Percentiles rank a stretch among this genome's conserved stretches.
Evolutionary conservation across 2,113 vertebrate species (phyloP).

Genomic region (Oreotrochilus melanogaster): DNA sequence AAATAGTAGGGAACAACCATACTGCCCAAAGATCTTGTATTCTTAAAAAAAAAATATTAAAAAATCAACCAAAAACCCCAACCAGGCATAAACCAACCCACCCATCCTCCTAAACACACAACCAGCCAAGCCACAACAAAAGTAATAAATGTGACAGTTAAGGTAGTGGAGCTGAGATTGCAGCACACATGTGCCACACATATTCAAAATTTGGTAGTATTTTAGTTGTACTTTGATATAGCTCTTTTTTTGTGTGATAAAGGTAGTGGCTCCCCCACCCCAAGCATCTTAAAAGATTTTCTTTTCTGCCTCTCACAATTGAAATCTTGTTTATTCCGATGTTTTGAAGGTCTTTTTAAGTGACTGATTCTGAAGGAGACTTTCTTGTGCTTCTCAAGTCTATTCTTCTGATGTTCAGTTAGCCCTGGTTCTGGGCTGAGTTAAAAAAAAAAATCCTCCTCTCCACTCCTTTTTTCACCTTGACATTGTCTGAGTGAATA

Average conservation of each 20-base stretch:
- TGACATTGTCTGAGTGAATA: background rate
- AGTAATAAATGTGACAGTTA: background rate
- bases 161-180: background rate
- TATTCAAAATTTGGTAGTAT: background rate
- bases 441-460: background rate
- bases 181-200: rapidly evolving
- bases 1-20: background rate
- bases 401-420: background rate
- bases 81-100: background rate
- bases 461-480: background rate
- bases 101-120: too few species aligned
- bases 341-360: background rate
- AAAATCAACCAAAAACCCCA: too few species aligned
- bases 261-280: background rate
- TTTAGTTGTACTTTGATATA: background rate
- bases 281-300: background rate
- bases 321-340: background rate
- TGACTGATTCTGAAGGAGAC: background rate
- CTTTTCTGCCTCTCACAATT: background rate
- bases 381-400: background rate
- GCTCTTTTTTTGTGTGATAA: background rate
- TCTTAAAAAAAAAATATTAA: background rate
- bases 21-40: background rate
- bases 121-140: background rate
- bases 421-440: background rate